Evolutionary conservation across 2,888 invertebrate genomes (phyloP), one percentile per base, ranked within the genome.

Genomic region (Hedychridium roseum): DNA sequence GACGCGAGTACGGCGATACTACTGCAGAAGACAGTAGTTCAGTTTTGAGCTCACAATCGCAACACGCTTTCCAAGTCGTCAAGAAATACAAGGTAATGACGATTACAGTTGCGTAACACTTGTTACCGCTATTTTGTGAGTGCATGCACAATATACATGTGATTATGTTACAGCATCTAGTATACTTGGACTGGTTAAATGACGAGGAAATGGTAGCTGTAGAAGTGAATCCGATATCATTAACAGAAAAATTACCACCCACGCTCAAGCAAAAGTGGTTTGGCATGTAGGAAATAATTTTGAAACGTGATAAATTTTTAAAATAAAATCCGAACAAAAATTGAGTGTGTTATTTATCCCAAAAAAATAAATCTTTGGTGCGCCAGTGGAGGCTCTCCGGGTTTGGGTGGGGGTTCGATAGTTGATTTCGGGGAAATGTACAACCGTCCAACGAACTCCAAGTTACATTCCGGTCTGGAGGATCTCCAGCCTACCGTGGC

Each of bases 201-300:
- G 76, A 82, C 1, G 84, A 87, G 50, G 92, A 92, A 80, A 81
- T 93, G 62, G 86, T 94, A 3, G 85, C 87, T 1, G 83, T 94
- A 18, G 91, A 93, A 78, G 84, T 91, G 1, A 86, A 87, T 65
- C 90, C 91, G 0, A 80, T 86, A 36, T 83, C 86, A 45, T 82
- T 94, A 30, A 80, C 87, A 4, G 85, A 88, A 37, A 84, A 88
- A 63, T 79, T 94, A 43, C 93, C 93, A 7, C 85, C 88, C 3
- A 84, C 87, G 2, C 81, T 90, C 41, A 83, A 82, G 60, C 83
- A 85, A 75, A 88, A 88, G 72, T 84, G 83, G 57, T 90, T 87
- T 71, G 89, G 88, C 39, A 57, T 72, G 59, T 75, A 66, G 66
- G 63, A 49, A 55, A 18, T 0, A 9, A 21, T 35, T 42, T 27